Base-by-base conservation (phyloP, 2,797 vertebrate species). In the Astyanax mexicanus region DNA sequence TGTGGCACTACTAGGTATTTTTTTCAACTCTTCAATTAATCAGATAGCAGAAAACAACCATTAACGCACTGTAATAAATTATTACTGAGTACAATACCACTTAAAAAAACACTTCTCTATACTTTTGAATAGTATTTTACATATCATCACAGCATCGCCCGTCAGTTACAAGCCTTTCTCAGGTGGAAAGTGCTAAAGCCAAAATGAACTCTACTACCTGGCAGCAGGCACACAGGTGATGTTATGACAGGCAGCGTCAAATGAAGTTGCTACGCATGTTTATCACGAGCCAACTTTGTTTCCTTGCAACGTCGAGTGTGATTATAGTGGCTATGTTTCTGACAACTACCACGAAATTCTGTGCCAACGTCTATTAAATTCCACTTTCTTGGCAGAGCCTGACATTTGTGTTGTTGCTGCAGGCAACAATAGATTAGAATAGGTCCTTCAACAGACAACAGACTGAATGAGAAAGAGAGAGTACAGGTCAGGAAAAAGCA, bases 391-490 rank as follows among this genome's bases (percentile, higher is more conserved):
- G 15, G 13, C 19, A 52, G 42, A 45, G 37, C 57, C 62, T 79
- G 75, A 81, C 79, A 76, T 70, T 78, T 76, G 44, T 52, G 44
- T 72, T 47, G 40, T 57, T 68, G 52, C 65, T 58, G 51, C 69
- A 52, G 65, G 76, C 61, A 70, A 69, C 69, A 64, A 47, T 54
- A 44, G 71, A 74, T 61, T 64, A 62, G 51, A 77, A 79, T 38
- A 60, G 15, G 42, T 49, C 25, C 42, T 57, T 25, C 29, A 49
- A 19, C 51, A 27, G 45, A 40, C 15, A 67, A 40, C n/a, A 54
- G 15, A 51, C 49, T 51, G 49, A 11, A 23, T 55, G 52, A 57
- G 27, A 27, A 5, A 32, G 27, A 57, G 27, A 32, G 13, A 27
- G 23, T 25, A 23, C 85, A 85, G 42, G n/a, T 11, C 15, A 37